A percentile compares a stretch with the other conserved stretches of the same genome.
phyloP scores from a whole-genome alignment of 2,113 vertebrate genomes.

The Scopus umbretta region DNA sequence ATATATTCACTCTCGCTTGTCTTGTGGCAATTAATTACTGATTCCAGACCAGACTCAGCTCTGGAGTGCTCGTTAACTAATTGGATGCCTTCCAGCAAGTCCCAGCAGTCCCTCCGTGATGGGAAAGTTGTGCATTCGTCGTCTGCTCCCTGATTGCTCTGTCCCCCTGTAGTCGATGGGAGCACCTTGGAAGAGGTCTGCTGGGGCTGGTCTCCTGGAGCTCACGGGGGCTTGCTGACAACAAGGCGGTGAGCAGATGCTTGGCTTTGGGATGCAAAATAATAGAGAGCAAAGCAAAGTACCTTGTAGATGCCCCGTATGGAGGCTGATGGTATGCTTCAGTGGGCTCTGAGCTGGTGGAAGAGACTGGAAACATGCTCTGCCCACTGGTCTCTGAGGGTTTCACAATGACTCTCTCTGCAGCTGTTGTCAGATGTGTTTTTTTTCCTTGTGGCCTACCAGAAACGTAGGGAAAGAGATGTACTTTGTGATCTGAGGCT shows the following conservation, averaged over 20 bases:
- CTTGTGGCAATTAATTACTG: conserved; percentile 26
- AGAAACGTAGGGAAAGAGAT: neutral
- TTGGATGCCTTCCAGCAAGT: conserved; percentile 39
- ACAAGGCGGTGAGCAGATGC: neutral
- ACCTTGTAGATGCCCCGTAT: accelerated
- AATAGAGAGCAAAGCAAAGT: neutral
- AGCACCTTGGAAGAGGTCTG: neutral
- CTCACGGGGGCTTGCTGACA: neutral
- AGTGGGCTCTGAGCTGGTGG: neutral
- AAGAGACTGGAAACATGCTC: neutral
- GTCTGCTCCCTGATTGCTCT: neutral
- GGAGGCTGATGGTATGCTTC: neutral
- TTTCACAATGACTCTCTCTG: neutral
- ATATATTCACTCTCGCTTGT: neutral
- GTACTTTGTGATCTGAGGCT: neutral
- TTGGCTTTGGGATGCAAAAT: neutral
- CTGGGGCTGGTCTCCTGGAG: neutral
- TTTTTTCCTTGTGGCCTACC: neutral
- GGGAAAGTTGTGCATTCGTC: neutral
- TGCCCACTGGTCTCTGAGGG: neutral
- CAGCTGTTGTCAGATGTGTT: neutral
- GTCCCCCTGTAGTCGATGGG: accelerated
- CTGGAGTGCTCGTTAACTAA: conserved; percentile 28
- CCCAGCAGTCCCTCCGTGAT: neutral
- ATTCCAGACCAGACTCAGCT: conserved; percentile 10